phyloP scores from a whole-genome alignment of 2,113 vertebrate genomes.

The Vulpes ferrilata region DNA sequence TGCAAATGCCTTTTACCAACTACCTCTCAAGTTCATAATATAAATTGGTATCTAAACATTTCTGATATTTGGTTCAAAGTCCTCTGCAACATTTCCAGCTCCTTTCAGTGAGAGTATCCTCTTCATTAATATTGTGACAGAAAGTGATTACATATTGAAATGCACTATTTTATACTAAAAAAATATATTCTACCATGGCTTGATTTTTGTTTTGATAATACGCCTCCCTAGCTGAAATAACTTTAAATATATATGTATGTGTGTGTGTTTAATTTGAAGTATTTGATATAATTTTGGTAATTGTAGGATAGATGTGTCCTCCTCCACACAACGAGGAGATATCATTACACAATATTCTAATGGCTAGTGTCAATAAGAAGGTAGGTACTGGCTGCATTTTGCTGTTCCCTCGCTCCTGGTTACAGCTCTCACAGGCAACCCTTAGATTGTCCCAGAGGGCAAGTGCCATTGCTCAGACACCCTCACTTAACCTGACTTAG shows the following conservation, averaged over 20 bases:
- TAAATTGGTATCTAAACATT: neutral
- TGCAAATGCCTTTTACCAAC: neutral
- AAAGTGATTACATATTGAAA: neutral
- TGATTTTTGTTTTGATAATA: slow-evolving; percentile 22
- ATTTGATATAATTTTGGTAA: slow-evolving; percentile 75
- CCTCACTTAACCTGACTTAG: neutral
- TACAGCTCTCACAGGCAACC: neutral
- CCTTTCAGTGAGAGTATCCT: neutral
- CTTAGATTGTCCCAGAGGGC: neutral
- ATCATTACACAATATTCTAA: slow-evolving; percentile 54
- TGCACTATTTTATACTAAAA: neutral
- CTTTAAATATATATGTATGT: neutral
- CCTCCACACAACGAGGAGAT: slow-evolving; percentile 55
- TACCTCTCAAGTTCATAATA: neutral
- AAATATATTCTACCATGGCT: neutral
- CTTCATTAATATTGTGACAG: neutral
- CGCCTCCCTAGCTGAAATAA: neutral
- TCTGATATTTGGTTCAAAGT: neutral
- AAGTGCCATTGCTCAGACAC: neutral
- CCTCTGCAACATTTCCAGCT: neutral
- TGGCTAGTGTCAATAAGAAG: slow-evolving; percentile 43
- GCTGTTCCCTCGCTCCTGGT: neutral
- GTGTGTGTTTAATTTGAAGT: slow-evolving; percentile 36
- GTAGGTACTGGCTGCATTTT: neutral
- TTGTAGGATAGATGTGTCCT: slow-evolving; percentile 64